A percentile compares a stretch with the other conserved stretches of the same genome.
Conservation (phyloP, 2,113 vertebrate species). For the Rhineura floridana region DNA sequence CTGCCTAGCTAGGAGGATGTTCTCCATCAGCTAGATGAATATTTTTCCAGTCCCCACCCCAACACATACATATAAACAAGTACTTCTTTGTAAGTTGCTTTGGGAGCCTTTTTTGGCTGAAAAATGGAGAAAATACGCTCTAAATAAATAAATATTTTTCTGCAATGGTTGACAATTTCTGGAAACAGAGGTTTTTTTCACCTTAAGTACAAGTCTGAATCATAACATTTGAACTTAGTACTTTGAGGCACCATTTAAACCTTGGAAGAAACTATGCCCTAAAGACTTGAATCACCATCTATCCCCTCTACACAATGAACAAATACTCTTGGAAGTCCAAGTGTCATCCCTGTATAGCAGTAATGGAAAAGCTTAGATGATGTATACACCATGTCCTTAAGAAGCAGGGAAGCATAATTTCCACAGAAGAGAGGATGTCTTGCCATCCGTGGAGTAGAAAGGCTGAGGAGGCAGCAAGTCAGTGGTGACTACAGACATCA, state of each 20-base stretch:
- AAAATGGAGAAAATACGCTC: neutral
- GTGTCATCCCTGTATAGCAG: constrained; percentile 29
- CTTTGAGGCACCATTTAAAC: neutral
- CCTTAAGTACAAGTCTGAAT: neutral
- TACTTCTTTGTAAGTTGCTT: neutral
- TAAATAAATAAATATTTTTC: neutral
- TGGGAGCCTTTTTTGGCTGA: neutral
- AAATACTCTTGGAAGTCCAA: constrained; percentile 48
- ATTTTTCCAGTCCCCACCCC: neutral
- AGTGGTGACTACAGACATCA: constrained; percentile 56
- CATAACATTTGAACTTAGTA: neutral
- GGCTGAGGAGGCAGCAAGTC: constrained; percentile 25
- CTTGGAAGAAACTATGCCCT: neutral
- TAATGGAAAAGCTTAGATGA: constrained; percentile 62
- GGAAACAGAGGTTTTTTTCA: neutral
- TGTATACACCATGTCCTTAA: constrained; percentile 27
- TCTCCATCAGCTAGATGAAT: neutral
- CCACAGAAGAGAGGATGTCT: constrained; percentile 33
- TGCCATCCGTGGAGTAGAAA: constrained; percentile 47
- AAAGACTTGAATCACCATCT: neutral
- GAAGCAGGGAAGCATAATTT: constrained; percentile 50
- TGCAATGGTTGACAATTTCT: neutral
- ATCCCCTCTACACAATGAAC: neutral
- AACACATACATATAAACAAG: neutral
- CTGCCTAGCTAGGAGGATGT: neutral